A percentile compares a stretch with the other conserved stretches of the same genome.
phyloP scores from a whole-genome alignment of 2,888 invertebrate species.

The Agrotis clavis region DNA sequence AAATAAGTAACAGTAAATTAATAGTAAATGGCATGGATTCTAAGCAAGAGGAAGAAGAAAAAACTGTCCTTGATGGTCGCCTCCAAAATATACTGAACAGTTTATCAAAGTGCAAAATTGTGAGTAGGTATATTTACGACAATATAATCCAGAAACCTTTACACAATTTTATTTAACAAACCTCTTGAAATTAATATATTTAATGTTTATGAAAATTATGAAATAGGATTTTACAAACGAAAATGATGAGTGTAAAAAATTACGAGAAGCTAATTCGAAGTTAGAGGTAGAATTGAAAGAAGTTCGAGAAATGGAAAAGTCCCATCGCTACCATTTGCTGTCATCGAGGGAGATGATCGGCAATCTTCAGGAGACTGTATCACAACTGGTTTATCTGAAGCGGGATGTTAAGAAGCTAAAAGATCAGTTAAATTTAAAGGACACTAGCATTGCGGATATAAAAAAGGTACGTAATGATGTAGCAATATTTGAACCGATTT shows the following conservation, averaged over 20 bases:
- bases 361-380: constrained; percentile 86
- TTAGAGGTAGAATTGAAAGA: constrained; percentile 83
- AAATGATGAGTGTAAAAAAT: constrained; percentile 80
- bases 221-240: constrained; percentile 78
- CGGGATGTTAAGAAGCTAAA: constrained; percentile 83
- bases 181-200: too few species aligned
- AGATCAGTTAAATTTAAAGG: constrained; percentile 79
- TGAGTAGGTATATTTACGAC: constrained; percentile 63
- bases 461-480: constrained; percentile 74
- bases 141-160: background rate
- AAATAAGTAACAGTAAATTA: background rate
- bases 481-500: too few species aligned
- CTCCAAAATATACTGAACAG: constrained; percentile 79
- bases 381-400: constrained; percentile 85
- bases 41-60: constrained; percentile 63
- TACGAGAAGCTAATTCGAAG: constrained; percentile 80
- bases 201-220: too few species aligned
- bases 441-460: constrained; percentile 72
- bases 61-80: constrained; percentile 66
- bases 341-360: constrained; percentile 87
- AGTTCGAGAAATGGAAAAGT: constrained; percentile 84
- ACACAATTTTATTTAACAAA: too few species aligned
- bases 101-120: constrained; percentile 84
- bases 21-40: constrained; percentile 63
- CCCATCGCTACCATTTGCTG: constrained; percentile 84